These are phyloP conservation scores for Caenorhabditis elegans DNA, from an alignment of 1,140 invertebrate genomes.

Conservation along the genomic window DNA sequence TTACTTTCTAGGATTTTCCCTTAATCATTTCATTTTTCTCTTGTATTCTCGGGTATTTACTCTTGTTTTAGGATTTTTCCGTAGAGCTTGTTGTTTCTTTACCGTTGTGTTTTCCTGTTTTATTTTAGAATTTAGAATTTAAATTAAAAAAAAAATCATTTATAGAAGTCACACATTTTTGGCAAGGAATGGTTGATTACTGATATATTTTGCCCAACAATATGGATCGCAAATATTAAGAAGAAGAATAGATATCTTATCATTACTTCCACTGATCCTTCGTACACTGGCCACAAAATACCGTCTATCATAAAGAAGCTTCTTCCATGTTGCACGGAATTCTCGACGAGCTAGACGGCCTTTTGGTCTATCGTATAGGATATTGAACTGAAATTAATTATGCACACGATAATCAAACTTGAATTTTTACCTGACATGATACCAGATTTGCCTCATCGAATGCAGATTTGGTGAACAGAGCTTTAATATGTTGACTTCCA, in stretches of 20 bases:
- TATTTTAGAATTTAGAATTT: too few relatives aligned
- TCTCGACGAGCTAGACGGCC: neutral
- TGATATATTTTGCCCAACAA: conserved; percentile 16
- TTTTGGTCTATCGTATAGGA: neutral
- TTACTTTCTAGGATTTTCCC: too few relatives aligned
- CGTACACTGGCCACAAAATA: neutral
- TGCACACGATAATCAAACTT: neutral
- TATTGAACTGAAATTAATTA: neutral
- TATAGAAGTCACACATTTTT: neutral
- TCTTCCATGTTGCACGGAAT: neutral
- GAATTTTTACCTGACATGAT: neutral
- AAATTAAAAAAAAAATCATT: too few relatives aligned
- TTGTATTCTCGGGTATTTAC: too few relatives aligned
- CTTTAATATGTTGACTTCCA: neutral
- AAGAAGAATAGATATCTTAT: neutral
- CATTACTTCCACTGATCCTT: neutral
- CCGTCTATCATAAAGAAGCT: neutral
- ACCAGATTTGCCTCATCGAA: conserved; percentile 4
- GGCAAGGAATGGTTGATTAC: neutral
- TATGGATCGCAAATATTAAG: conserved; percentile 3
- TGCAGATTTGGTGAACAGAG: neutral
- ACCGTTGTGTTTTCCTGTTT: too few relatives aligned
- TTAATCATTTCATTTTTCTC: too few relatives aligned
- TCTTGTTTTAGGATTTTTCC: too few relatives aligned
- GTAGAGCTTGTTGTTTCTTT: too few relatives aligned